Percentiles rank a stretch among this genome's conserved stretches.
Evolutionary conservation across 2,797 vertebrate species (phyloP).

Genomic region (Zalophus californianus): DNA sequence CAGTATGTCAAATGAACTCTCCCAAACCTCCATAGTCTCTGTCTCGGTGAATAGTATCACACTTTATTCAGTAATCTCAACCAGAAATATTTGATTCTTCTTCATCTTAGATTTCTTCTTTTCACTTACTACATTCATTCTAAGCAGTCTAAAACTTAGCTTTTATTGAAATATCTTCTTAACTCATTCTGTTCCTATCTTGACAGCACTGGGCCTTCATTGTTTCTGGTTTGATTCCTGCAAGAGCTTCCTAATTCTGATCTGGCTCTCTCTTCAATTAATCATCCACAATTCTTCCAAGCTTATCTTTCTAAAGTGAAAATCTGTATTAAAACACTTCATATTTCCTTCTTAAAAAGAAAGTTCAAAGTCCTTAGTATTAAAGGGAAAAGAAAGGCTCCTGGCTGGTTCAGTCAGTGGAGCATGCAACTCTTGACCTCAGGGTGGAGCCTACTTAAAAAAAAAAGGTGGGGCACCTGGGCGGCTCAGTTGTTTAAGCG

Average conservation of each 20-base stretch:
- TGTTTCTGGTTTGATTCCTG: neutral
- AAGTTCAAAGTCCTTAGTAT: slow-evolving; percentile 39
- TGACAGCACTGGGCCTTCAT: neutral
- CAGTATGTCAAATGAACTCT: neutral
- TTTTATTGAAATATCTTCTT: neutral
- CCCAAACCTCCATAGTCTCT: neutral
- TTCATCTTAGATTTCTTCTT: neutral
- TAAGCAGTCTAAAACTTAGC: neutral
- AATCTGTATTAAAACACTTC: neutral
- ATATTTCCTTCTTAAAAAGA: neutral
- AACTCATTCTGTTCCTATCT: neutral
- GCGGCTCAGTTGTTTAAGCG: too few species aligned
- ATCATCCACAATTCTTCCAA: neutral
- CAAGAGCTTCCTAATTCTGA: neutral
- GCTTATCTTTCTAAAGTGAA: slow-evolving; percentile 51
- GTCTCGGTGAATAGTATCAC: neutral
- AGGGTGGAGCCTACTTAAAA: neutral
- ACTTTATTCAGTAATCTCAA: neutral
- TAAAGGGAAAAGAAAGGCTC: neutral
- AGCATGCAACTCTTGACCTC: neutral
- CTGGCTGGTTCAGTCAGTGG: neutral
- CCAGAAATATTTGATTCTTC: neutral
- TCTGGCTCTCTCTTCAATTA: neutral
- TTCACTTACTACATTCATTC: neutral
- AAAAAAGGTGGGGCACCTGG: neutral